Conservation (phyloP, 2,888 invertebrate genomes). For the Alloplasta piceator region DNA sequence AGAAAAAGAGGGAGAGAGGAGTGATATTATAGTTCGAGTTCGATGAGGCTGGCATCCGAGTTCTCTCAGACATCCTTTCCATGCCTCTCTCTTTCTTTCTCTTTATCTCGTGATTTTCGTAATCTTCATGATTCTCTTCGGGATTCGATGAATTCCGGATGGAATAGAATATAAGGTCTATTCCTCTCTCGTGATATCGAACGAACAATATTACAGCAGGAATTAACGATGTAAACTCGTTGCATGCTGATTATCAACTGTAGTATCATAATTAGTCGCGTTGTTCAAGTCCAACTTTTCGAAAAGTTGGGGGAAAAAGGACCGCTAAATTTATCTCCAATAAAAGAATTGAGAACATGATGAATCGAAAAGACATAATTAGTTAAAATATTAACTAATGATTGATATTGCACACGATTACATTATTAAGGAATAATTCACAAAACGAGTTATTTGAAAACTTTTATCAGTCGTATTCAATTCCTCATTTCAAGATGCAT, state of each 20-base stretch:
- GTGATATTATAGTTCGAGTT: slow-evolving; percentile 38
- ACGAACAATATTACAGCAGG: slow-evolving; percentile 72
- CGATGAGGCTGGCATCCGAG: slow-evolving; percentile 31
- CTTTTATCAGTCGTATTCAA: too few relatives aligned
- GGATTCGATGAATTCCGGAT: slow-evolving; percentile 11
- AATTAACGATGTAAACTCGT: not conserved
- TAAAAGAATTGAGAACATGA: too few relatives aligned
- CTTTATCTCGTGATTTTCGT: slow-evolving; percentile 15
- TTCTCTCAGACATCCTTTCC: not conserved
- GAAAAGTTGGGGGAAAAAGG: too few relatives aligned
- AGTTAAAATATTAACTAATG: too few relatives aligned
- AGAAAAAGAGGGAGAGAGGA: slow-evolving; percentile 19
- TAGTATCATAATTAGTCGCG: slow-evolving; percentile 19
- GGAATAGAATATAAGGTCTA: not conserved
- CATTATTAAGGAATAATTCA: too few relatives aligned
- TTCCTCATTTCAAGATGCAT: too few relatives aligned
- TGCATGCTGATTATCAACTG: not conserved
- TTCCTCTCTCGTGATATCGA: slow-evolving; percentile 56
- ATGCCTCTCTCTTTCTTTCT: not conserved
- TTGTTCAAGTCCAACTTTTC: not conserved
- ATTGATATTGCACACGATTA: too few relatives aligned
- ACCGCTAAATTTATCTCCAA: too few relatives aligned
- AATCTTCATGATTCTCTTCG: slow-evolving; percentile 45
- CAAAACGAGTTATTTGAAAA: too few relatives aligned
- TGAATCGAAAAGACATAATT: too few relatives aligned